Base-by-base conservation (phyloP, 2,113 vertebrate genomes). In the Phaetusa simplex region DNA sequence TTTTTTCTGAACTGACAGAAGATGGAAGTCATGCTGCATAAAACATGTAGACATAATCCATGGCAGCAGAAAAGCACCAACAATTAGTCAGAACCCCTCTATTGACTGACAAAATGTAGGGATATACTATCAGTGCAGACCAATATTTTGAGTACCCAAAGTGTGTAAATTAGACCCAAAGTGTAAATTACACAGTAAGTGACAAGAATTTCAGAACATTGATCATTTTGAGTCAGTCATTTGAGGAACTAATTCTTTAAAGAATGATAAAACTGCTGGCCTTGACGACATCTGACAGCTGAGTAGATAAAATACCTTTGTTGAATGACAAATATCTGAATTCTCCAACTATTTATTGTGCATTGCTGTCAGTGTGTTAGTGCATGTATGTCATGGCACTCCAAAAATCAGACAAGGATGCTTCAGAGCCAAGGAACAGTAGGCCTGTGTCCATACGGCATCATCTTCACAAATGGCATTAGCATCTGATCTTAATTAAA, bases 401-500 rank as follows among this genome's bases (percentile, higher is more conserved):
- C 95, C 71, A 91, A 73, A 96, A 94, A 88, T 80, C 74, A 45
- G 50, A 82, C 17, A 89, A 74, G 30, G 55, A 43, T 62, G 72
- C 50, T 95, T 86, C 93, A 92, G 95, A 95, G 90, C 92, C 95
- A 93, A 88, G 47, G 67, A 95, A 88, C 71, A 86, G 92, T 88
- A 80, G 79, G 96, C 38, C 27, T 91, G 43, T 85, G 91, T 79
- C 96, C 90, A 90, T 90, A 92, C 72, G 24, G 92, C 82, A 78
- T 71, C 90, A 86, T 96, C 85, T 88, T 93, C 82, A 93, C 94
- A 95, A 97, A 93, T 90, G 85, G 85, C 87, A 93, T 80, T 90
- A 96, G 59, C 95, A 94, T 96, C 92, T 88, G 78, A 95, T 95
- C 85, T 90, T 95, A 97, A 97, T 97, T 96, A 95, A 95, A 94